These are phyloP conservation scores for Atopsyche davidsoni DNA, from an alignment of 1,140 invertebrate species.

Conservation along the genomic window DNA sequence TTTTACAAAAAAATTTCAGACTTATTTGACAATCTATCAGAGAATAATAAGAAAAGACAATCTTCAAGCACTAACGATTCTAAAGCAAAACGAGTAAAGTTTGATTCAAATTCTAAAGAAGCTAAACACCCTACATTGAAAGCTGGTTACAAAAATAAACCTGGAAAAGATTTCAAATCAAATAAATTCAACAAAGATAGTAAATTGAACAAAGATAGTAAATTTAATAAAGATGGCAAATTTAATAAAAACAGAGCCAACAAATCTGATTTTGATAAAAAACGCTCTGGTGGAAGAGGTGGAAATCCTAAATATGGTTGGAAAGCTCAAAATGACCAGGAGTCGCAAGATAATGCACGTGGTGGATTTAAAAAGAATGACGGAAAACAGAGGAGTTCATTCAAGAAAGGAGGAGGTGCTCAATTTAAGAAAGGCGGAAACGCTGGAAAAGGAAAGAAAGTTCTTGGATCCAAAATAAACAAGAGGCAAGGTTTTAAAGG, in stretches of 20 bases:
- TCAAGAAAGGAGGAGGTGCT: conserved; percentile 16
- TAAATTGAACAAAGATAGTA: conserved; percentile 36
- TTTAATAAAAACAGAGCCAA: conserved; percentile 32
- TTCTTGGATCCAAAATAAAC: conserved; percentile 41
- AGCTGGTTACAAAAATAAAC: background rate
- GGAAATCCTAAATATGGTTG: conserved; percentile 32
- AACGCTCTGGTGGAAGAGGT: conserved; percentile 16
- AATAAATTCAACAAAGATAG: conserved; percentile 26
- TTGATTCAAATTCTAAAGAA: conserved; percentile 29
- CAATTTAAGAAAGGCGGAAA: conserved; percentile 21
- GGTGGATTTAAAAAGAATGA: conserved; percentile 32
- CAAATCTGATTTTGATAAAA: conserved; percentile 26
- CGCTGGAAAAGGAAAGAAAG: conserved; percentile 34
- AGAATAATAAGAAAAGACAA: conserved; percentile 3
- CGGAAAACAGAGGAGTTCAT: conserved; percentile 12
- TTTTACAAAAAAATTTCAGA: conserved; percentile 32
- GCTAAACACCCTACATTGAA: background rate
- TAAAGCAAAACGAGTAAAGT: conserved; percentile 37
- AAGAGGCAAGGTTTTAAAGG: conserved; percentile 33
- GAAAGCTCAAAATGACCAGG: conserved; percentile 19
- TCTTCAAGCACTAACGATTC: background rate
- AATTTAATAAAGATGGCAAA: conserved; percentile 22
- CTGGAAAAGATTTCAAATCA: background rate
- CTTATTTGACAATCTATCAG: conserved; percentile 33
- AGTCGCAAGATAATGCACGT: conserved; percentile 8